Base-by-base conservation (phyloP, 2,113 vertebrate species). In the Trematomus loennbergii region DNA sequence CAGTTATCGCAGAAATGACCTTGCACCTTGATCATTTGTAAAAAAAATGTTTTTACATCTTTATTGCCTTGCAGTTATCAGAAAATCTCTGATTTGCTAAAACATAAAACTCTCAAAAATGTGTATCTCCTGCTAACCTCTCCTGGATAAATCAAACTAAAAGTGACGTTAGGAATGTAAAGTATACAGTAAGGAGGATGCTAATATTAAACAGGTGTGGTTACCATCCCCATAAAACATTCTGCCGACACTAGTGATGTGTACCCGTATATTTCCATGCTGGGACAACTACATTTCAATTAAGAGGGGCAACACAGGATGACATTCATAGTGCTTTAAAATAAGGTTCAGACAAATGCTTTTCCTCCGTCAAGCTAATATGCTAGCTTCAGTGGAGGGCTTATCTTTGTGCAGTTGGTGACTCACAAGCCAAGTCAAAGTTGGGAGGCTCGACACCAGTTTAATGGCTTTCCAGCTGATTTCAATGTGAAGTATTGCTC, bases 181-280 rank as follows among this genome's bases (percentile, higher is more conserved):
- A 94, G 80, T 91, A 92, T 91, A 95, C 90, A 92, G 91, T 93
- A 87, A 91, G 85, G 89, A 92, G 93, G 87, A 90, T 83, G 83
- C 77, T 95, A 95, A 95, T 93, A 92, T 92, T 87, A 89, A 94
- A 91, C 94, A 95, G 92, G 92, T 94, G 94, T 79, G n/a, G 88
- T 90, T 87, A 83, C 84, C 79, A 85, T 90, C 76, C 78, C 71
- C 84, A 93, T 95, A 94, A 95, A 94, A 89, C 92, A 94, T 91
- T 52, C 89, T 82, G 82, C 84, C 88, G 63, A 88, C 83, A 86
- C 87, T 85, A 62, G 83, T 83, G 79, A 91, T 93, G 83, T 88
- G 86, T 81, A 80, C 88, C 89, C 70, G 82, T 92, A 91, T 93
- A 93, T 94, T 92, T 92, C 82, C 83, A 68, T 63, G 65, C 84